Base-by-base conservation (phyloP, 2,113 vertebrate species). In the Sapajus apella region DNA sequence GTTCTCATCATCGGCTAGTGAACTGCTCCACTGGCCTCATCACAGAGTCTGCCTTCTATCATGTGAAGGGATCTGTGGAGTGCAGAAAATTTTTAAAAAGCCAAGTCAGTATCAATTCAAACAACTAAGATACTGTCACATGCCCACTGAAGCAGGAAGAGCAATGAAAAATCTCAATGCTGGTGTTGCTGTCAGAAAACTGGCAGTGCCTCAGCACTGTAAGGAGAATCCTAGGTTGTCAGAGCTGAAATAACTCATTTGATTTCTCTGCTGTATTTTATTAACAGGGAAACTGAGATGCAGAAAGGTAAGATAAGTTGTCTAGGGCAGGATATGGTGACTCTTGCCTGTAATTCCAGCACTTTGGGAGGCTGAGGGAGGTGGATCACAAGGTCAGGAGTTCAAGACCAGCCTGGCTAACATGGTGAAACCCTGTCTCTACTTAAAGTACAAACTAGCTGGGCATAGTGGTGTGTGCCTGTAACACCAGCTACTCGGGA, bases 41-140 rank as follows among this genome's bases (percentile, higher is more conserved):
- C 58, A 27, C 30, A 56, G 52, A 88, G 66, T 52, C 90, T 91
- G 55, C 86, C 45, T 96, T 79, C 84, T 72, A 11, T 45, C 21
- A 0, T 25, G 56, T 64, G 50, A 45, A 58, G 87, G 32, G 76
- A 93, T 47, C 96, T 97, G 93, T 61, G 56, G 75, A 79, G 32
- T 43, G 16, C n/a, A 61, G 27, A 91, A 91, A 89, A 73, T 83
- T 45, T 85, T 45, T 40, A 52, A 80, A 94, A 85, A 91, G 32
- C 9, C 20, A 30, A 64, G 18, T 90, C 35, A 95, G 37, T 77
- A 13, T 47, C 27, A 89, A 68, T 43, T 72, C 40, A 68, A 37
- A 52, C 45, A 87, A 52, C 47, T 25, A 32, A 82, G 10, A n/a
- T 47, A 20, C 61, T 83, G 0, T n/a, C 70, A 70, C 9, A 5